Base-by-base conservation (phyloP, 2,888 invertebrate species). In the Torymus texanus region DNA sequence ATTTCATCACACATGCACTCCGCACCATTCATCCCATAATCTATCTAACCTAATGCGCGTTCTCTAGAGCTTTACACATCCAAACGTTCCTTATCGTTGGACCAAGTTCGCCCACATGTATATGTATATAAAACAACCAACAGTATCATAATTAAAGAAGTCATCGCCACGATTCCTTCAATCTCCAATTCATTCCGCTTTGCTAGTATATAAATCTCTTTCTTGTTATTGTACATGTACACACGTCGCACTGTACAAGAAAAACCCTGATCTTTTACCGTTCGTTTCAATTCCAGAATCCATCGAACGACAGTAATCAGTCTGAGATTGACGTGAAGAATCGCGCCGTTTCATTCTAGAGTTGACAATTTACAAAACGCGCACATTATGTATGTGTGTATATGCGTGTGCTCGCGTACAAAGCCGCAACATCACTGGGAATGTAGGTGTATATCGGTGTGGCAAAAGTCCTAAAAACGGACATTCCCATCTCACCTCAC, bases 321-420 rank as follows among this genome's bases (percentile, higher is more conserved):
- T 78, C 78, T 67, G 62, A 61, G 66, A 65, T 62, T 63, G 63
- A 29, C 21, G 50, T 11, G 73, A 59, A 41, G 24, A 58, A 29
- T 58, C 63, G 63, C 63, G n/a, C 12, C n/a, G 50, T 18, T 14
- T 51, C 18, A 16, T 53, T 72, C 72, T 62, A 71, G 51, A 71
- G 59, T 71, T 62, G 53, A 62, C 16, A 72, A 59, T 72, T 53
- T 50, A 14, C 24, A 14, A 18, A 51, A 12, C 11, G 13, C 41
- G 41, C 41, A 41, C 41, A 14, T 10, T 21, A 14, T 16, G 55
- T 24, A 55, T 41, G 8, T 41, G 8, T 29, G 29, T 29, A 8
- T 29, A 8, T 29, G 8, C n/a, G n/a, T 29, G 4, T 21, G 8
- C 5, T 41, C 41, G 41, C 41, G 41, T 8, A 41, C 8, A 41